Evolutionary conservation across 2,797 vertebrate genomes (phyloP), one percentile per base, ranked within the genome.

Genomic region (Crax fasciolata): DNA sequence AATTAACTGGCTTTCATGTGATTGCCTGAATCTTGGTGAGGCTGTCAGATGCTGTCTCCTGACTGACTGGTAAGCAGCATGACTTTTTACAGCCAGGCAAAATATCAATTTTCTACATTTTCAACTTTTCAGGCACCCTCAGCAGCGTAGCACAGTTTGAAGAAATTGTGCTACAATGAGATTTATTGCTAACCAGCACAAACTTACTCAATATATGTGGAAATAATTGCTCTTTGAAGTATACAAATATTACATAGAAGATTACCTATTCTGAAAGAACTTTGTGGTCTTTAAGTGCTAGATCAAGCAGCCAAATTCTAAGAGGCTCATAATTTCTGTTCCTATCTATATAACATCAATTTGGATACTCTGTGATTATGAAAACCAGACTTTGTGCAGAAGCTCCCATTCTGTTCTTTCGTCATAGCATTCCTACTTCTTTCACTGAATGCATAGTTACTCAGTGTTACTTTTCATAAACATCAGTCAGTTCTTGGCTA

Each of bases 221-320:
- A 51, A 95, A 74, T 88, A 90, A 91, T 72, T 81, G 43, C n/a
- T 90, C 67, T 65, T 63, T 63, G 24, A 88, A 73, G 70, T 74
- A 68, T 68, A 65, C 18, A 54, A 85, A 68, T 65, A 77, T 72
- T 83, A 32, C 20, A 85, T 25, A 67, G 73, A 92, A 80, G 25
- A 54, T 80, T 68, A 52, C 61, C 11, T 83, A 48, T 67, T 63
- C 28, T 84, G 58, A 82, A 90, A 85, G 24, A 88, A 80, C 25
- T 71, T 87, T 58, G 32, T 63, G 32, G 28, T 85, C 32, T 83
- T 93, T 76, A 80, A 91, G 49, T 63, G 46, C 44, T 89, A 54
- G 44, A 54, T 83, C 61, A 87, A 80, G 25, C 49, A 83, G 61
- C 1, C 66, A 78, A 77, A 80, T 80, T 94, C 91, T 93, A 81